Conservation (phyloP, 2,113 vertebrate genomes). For the Mus spicilegus region DNA sequence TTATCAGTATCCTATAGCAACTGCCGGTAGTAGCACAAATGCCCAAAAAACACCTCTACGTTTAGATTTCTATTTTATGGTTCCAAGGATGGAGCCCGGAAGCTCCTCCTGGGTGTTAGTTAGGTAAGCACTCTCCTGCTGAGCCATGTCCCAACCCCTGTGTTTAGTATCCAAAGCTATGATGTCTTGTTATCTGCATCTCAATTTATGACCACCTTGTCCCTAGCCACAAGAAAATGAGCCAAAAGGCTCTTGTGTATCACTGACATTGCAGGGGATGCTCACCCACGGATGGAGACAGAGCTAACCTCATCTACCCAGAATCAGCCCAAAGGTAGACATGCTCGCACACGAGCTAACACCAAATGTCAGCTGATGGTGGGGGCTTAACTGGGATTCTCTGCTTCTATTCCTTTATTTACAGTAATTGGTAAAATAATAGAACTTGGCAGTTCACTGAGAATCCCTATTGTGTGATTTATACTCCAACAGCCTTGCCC, state of each 20-base stretch:
- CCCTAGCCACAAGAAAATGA: background rate
- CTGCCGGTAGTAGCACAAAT: background rate
- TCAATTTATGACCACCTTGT: background rate
- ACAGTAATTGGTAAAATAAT: background rate
- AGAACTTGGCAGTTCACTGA: background rate
- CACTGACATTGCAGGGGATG: rapidly evolving
- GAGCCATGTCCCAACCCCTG: background rate
- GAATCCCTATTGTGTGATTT: background rate
- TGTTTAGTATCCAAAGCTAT: background rate
- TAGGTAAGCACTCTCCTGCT: background rate
- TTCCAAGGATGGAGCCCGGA: background rate
- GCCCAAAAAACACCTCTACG: rapidly evolving
- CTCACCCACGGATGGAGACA: background rate
- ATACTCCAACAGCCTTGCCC: background rate
- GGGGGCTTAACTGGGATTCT: background rate
- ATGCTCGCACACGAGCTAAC: rapidly evolving
- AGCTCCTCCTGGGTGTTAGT: background rate
- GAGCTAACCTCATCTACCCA: background rate
- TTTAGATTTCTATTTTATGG: background rate
- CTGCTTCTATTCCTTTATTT: background rate
- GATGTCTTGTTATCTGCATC: background rate
- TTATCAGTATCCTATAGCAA: background rate
- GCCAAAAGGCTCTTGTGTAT: background rate
- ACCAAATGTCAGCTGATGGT: background rate
- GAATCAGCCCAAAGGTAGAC: rapidly evolving